These are phyloP conservation scores for Prenolepis imparis DNA, from an alignment of 2,888 invertebrate species.

Conservation along the genomic window DNA sequence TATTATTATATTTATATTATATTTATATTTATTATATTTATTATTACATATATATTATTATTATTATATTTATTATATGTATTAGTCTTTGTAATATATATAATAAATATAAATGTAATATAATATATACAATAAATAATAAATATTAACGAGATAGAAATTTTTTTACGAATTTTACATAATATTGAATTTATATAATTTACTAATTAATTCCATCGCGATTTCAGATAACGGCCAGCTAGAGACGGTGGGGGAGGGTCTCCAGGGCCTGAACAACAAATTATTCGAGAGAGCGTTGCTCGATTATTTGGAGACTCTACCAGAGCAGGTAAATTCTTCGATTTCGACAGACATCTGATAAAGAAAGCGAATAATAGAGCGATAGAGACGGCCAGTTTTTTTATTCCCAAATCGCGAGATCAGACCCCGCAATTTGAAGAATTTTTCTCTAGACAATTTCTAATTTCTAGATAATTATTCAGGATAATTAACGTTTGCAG, in stretches of 20 bases:
- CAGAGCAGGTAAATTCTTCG: conserved; percentile 74
- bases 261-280: conserved; percentile 83
- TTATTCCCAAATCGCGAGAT: not conserved
- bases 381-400: not conserved
- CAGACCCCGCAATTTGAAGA: not conserved
- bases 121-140: too few relatives aligned
- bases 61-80: too few relatives aligned
- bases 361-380: not conserved
- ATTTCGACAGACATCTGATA: not conserved
- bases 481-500: conserved; percentile 39
- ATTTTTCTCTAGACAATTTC: not conserved
- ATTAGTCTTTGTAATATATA: too few relatives aligned
- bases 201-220: not conserved
- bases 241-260: conserved; percentile 86
- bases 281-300: conserved; percentile 77
- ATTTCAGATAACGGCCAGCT: conserved; percentile 84
- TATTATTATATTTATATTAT: too few relatives aligned
- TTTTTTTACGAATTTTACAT: not conserved
- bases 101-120: too few relatives aligned
- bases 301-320: conserved; percentile 78
- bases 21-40: too few relatives aligned
- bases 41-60: too few relatives aligned
- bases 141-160: too few relatives aligned
- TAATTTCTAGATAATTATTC: not conserved
- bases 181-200: not conserved